phyloP scores from a whole-genome alignment of 2,113 vertebrate species.

The Microtus ochrogaster region DNA sequence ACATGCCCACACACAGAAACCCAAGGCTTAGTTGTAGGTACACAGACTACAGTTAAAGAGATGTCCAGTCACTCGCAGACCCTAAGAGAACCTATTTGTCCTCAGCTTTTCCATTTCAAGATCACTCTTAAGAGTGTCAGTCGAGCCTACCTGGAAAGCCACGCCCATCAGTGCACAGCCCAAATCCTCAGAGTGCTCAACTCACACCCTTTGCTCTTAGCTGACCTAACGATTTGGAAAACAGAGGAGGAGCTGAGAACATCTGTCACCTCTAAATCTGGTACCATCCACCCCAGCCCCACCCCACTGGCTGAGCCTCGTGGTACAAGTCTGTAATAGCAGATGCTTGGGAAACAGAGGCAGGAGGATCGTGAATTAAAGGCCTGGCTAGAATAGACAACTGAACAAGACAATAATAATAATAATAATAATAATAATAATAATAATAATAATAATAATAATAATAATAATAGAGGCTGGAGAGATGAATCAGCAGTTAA shows the following conservation, averaged over 20 bases:
- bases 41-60: neutral
- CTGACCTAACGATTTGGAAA: neutral
- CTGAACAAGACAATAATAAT: neutral
- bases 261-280: neutral
- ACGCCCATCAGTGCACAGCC: fast-evolving
- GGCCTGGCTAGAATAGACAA: neutral
- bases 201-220: neutral
- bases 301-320: neutral
- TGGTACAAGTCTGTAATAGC: neutral
- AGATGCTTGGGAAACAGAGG: neutral
- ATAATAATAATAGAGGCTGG: neutral
- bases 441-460: neutral
- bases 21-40: neutral
- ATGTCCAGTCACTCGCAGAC: neutral
- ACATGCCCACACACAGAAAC: neutral
- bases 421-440: neutral
- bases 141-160: neutral
- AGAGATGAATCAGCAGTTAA: neutral
- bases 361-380: neutral
- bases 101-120: neutral
- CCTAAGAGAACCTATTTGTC: neutral
- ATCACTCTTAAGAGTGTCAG: neutral
- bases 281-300: neutral
- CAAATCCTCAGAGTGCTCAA: neutral
- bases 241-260: neutral